Base-by-base conservation (phyloP, 2,113 vertebrate species). In the Ctenodactylus gundi region DNA sequence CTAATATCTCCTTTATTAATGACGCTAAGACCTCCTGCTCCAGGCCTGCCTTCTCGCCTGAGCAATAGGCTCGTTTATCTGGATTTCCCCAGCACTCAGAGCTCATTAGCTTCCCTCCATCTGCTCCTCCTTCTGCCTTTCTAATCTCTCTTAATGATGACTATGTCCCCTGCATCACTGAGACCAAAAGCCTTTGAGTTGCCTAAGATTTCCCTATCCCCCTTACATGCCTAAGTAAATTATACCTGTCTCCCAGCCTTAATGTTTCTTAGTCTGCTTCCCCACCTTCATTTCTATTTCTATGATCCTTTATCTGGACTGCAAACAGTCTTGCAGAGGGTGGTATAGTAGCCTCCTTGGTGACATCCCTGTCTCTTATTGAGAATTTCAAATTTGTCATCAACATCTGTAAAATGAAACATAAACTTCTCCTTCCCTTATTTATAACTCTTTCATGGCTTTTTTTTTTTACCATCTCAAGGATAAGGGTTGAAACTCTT, bases 131-230 rank as follows among this genome's bases (percentile, higher is more conserved):
- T 87, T 46, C 81, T 62, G 8, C 80, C 58, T 94, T 90, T 39
- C 27, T 62, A 58, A 34, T 57, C 36, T 68, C 11, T 12, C 11
- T 55, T 67, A 67, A 60, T n/a, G 46, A 20, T 2, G 20, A 11
- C 60, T 77, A 18, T n/a, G 5, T 64, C 27, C 23, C 34, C 41
- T 15, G 10, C 1, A 21, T 76, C 76, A 84, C 55, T 31, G 20
- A 95, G 62, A 3, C 25, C 70, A 80, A 87, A 88, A 88, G 39
- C 75, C 90, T 34, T 10, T 21, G n/a, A 25, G 60, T 58, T 46
- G 57, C 1, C 1, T 0, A 2, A 10, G 14, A 29, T 0, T 31
- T 60, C 36, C 55, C 44, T 36, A 34, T 1, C 4, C 0, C 0
- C 12, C 10, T 49, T 41, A 20, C 2, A 34, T 90, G 90, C 75